Percentiles rank a stretch among this genome's conserved stretches.
Conservation (phyloP, 2,888 invertebrate genomes). For the Pachycephus smyrnensis region DNA sequence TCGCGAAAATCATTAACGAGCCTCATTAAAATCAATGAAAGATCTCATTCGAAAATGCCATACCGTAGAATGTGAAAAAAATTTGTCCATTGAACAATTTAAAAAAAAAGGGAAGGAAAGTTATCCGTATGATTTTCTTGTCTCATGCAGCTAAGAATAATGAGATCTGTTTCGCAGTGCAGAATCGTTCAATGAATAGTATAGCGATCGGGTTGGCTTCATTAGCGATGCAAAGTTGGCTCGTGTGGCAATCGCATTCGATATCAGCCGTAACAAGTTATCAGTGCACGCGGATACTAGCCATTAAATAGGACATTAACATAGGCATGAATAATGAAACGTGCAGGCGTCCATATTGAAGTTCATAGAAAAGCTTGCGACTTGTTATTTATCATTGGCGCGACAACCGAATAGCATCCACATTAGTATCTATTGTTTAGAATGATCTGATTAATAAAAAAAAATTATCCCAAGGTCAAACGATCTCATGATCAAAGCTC, state of each 20-base stretch:
- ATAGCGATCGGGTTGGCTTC: constrained; percentile 38
- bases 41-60: background rate
- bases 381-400: background rate
- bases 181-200: background rate
- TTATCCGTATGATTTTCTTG: background rate
- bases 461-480: background rate
- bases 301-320: constrained; percentile 39
- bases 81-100: background rate
- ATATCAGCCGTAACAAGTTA: constrained; percentile 33
- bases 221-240: constrained; percentile 42
- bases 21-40: background rate
- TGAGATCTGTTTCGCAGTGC: constrained; percentile 22
- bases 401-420: background rate
- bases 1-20: background rate
- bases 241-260: constrained; percentile 29
- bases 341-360: background rate
- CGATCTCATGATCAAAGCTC: background rate
- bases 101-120: background rate
- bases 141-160: constrained; percentile 16
- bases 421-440: background rate
- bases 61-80: background rate
- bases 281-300: constrained; percentile 36
- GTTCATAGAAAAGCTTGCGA: background rate
- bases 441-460: background rate
- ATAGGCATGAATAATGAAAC: constrained; percentile 20